Base-by-base conservation (phyloP, 2,797 vertebrate species). In the Sebastes paucispinis region DNA sequence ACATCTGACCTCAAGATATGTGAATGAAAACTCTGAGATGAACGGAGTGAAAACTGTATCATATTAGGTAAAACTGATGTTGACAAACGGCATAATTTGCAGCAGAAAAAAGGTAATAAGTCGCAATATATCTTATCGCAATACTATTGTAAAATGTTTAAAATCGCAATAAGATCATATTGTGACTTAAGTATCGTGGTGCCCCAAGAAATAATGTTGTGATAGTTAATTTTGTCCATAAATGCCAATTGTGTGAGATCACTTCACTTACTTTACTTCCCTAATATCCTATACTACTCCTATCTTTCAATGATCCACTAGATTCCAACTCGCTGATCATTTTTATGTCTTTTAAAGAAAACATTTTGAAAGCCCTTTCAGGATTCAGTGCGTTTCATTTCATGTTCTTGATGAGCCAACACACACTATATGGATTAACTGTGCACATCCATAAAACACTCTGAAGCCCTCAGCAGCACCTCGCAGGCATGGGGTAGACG, bases 361-460 rank as follows among this genome's bases (percentile, higher is more conserved):
- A 87, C 57, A 82, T 72, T 77, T 75, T 27, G 43, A 65, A 71
- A 80, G 69, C 54, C 66, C 52, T 81, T 88, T 83, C 66, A 83
- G 69, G 79, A 87, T 36, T 78, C 75, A 62, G 27, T 79, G 78
- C 58, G 18, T 90, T 84, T 86, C 73, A 83, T 85, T 76, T 63
- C 58, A 57, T 29, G 32, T 62, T 81, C 76, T 72, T 18, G 70
- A 43, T 14, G 73, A 89, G 75, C 69, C 83, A 71, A 64, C 69
- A 50, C 69, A 58, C 73, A 34, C 57, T 24, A 32, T 73, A 59
- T 73, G 69, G 64, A 77, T 87, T 73, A 81, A 64, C 71, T 69
- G 18, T 5, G 59, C 43, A n/a, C 74, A 32, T 27, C 80, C 52
- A 62, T 79, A 81, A 75, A 87, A 62, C 76, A 55, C 63, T 47